Percentiles rank a stretch among this genome's conserved stretches.
phyloP scores from a whole-genome alignment of 2,888 invertebrate species.

The Drosophila greeni region DNA sequence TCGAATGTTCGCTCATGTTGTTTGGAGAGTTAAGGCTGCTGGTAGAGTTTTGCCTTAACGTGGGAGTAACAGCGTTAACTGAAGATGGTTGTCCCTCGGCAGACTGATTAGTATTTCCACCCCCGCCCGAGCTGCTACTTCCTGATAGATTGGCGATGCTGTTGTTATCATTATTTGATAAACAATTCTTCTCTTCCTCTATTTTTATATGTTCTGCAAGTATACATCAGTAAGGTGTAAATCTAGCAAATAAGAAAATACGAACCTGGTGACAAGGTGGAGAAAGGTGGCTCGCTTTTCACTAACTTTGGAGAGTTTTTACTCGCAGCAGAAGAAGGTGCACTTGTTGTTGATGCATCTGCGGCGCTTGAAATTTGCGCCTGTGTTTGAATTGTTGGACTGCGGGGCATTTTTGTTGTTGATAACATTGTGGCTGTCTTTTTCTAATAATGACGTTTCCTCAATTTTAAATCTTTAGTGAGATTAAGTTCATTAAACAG shows the following conservation, averaged over 20 bases:
- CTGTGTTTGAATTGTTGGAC: conserved; percentile 36
- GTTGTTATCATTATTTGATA: conserved; percentile 26
- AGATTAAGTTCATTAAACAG: neutral
- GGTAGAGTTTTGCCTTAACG: conserved; percentile 45
- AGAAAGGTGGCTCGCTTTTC: conserved; percentile 49
- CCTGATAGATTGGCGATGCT: conserved; percentile 8
- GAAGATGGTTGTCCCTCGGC: conserved; percentile 23
- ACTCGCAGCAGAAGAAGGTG: conserved; percentile 7
- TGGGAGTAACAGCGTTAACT: conserved; percentile 2
- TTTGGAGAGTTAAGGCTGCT: conserved; percentile 46
- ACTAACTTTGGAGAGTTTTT: conserved; percentile 31
- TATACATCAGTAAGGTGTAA: neutral
- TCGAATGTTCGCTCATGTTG: conserved; percentile 48
- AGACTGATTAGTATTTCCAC: conserved; percentile 3
- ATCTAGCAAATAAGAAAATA: neutral
- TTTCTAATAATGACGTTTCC: neutral
- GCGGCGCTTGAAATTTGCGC: conserved; percentile 29
- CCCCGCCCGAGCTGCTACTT: conserved; percentile 9
- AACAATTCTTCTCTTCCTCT: conserved; percentile 54
- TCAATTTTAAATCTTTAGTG: neutral
- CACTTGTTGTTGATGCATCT: conserved; percentile 38
- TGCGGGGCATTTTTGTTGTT: conserved; percentile 49
- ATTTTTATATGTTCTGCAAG: conserved; percentile 41
- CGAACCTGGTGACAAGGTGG: conserved; percentile 52
- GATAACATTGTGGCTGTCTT: conserved; percentile 48